Evolutionary conservation across 2,888 invertebrate genomes (phyloP), one percentile per base, ranked within the genome.

Genomic region (Dioctria linearis): DNA sequence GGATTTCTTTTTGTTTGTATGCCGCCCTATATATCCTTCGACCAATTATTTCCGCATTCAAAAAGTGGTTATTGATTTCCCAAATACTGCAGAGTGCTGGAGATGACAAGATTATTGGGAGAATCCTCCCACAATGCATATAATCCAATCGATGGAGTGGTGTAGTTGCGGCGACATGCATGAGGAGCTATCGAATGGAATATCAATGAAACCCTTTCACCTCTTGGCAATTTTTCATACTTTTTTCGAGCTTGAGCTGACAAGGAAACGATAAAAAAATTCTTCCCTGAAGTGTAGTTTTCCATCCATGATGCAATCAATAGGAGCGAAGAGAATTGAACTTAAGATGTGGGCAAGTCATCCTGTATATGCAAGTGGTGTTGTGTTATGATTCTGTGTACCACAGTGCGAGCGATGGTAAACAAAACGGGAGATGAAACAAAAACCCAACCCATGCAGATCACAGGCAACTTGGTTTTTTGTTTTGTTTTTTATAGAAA

Each of bases 11-110:
- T 54, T 25, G n/a, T n/a, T n/a, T n/a, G n/a, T 11, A n/a, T 54
- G 54, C 54, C 11, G 25, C 25, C 25, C 25, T 25, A 25, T 54
- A n/a, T 54, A 54, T 54, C 54, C 57, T 6, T 54, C 57, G 57
- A 73, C 59, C 57, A 75, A 75, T 75, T 75, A 59, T 9, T 59
- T 42, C 43, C 59, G 25, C 73, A 75, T 59, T 75, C 73, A 75
- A 75, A 75, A 75, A 75, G 13, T 49, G 73, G 59, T 43, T 75
- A 75, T 75, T 25, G 73, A 75, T 75, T 75, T 8, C 42, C 73
- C 42, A 6, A 59, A 69, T 69, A 51, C 69, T 39, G 69, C 39
- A 54, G n/a, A 8, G 25, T 25, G 54, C 54, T 54, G 11, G n/a
- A 11, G 39, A 69, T 51, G 37, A 69, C 49, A 54, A 49, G 49